Percentiles rank a stretch among this genome's conserved stretches.
Evolutionary conservation across 2,797 vertebrate species (phyloP).

Genomic region (Microctenopoma lineatum): DNA sequence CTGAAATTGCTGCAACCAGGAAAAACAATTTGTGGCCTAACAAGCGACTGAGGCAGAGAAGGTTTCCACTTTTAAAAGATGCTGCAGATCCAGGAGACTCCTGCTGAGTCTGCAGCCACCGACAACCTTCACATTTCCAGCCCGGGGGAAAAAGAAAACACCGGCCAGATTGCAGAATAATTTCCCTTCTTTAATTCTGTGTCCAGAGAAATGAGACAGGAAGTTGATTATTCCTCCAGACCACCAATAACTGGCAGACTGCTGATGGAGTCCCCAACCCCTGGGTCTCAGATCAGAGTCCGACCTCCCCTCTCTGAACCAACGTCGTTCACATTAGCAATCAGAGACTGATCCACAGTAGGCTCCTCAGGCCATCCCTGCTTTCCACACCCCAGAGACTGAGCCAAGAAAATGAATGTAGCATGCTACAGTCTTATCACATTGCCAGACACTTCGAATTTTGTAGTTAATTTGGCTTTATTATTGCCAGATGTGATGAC

Average conservation of each 20-base stretch:
- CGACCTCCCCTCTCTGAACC: constrained; percentile 12
- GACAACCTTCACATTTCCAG: constrained; percentile 74
- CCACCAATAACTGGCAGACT: constrained; percentile 79
- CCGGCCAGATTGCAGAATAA: constrained; percentile 82
- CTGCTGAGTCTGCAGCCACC: constrained; percentile 50
- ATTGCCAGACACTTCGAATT: constrained; percentile 84
- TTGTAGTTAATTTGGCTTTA: constrained; percentile 87
- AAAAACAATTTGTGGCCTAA: constrained; percentile 73
- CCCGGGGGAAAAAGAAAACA: constrained; percentile 70
- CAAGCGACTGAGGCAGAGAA: constrained; percentile 51
- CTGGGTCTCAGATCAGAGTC: constrained; percentile 66
- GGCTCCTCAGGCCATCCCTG: constrained; percentile 46
- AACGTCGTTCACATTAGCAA: constrained; percentile 11
- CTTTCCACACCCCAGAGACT: constrained; percentile 59
- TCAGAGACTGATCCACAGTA: constrained; percentile 60
- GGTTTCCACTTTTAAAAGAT: constrained; percentile 55
- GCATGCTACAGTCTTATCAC: constrained; percentile 81
- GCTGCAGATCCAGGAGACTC: constrained; percentile 40
- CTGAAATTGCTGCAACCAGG: constrained; percentile 69
- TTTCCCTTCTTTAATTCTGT: constrained; percentile 86
- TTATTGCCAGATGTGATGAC: constrained; percentile 88
- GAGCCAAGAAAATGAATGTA: constrained; percentile 82
- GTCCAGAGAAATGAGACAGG: constrained; percentile 83
- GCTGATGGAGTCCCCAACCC: constrained; percentile 19
- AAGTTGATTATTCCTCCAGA: constrained; percentile 85